Base-by-base conservation (phyloP, 2,888 invertebrate genomes). In the Globia sparganii region DNA sequence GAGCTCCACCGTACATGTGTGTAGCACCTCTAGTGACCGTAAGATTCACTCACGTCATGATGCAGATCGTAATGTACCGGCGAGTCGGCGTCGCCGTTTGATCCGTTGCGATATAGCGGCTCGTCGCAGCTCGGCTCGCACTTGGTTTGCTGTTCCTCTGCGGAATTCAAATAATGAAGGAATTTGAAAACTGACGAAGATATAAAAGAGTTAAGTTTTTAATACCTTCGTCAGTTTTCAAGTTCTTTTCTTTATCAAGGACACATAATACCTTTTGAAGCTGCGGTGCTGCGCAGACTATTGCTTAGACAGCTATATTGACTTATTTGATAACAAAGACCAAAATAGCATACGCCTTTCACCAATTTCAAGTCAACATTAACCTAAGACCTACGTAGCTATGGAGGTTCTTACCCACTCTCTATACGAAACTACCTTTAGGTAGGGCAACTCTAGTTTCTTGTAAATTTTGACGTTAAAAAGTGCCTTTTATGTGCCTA, bases 91-190 rank as follows among this genome's bases (percentile, higher is more conserved):
- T 94, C 95, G 0, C 91, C 94, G 25, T 89, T 87, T 3, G 94
- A 94, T 0, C 95, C 96, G 88, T 95, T 96, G 13, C 92, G 88
- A 78, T 95, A 95, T 89, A 93, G 96, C 11, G 95, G 95, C 81
- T 96, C 96, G 80, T 94, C 95, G 83, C 96, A 96, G 62, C 94
- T 93, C 4, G 96, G 95, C 86, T 95, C 94, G 75, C 96, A 95
- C 78, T 95, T 95, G 18, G 89, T 91, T 56, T 88, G 90, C 73
- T 94, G 94, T 81, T 96, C 95, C 83, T 95, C 96, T 96, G 92
- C 21, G 69, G 1, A 70, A 70, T 13, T 56, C 49, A 53, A 66
- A 37, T 9, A 56, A 61, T 25, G 8, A 58, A 58, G 15, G 15
- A 28, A 18, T 28, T 58, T 58, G 28, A 28, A 58, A 58, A 58